Percentiles rank a stretch among this genome's conserved stretches.
Evolutionary conservation across 2,888 invertebrate species (phyloP).

Genomic region (Meteorus cinctellus): DNA sequence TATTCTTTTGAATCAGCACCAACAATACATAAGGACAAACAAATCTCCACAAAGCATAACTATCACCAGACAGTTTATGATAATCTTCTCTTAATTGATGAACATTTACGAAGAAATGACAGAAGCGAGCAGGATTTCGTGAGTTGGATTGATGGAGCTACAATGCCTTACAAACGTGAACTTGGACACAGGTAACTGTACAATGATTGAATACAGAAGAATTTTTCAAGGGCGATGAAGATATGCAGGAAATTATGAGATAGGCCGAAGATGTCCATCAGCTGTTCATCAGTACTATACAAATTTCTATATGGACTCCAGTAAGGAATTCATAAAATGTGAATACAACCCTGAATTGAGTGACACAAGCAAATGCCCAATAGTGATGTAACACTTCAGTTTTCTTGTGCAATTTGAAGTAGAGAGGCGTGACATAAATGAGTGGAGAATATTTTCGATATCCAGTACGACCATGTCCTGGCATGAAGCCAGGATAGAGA

Average conservation of each 20-base stretch:
- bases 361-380: no score
- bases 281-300: background rate
- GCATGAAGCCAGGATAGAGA: constrained; percentile 33
- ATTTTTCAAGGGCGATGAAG: no score
- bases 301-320: background rate
- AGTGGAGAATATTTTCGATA: constrained; percentile 16
- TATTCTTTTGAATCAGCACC: constrained; percentile 17
- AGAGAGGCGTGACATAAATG: background rate
- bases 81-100: constrained; percentile 16
- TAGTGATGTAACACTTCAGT: no score
- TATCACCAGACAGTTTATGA: constrained; percentile 17
- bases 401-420: background rate
- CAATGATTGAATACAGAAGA: background rate
- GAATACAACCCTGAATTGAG: no score
- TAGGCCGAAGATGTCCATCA: background rate
- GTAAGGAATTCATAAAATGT: no score
- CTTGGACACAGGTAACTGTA: constrained; percentile 68
- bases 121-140: constrained; percentile 67
- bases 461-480: constrained; percentile 33
- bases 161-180: constrained; percentile 66
- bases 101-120: constrained; percentile 60
- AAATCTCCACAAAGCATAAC: background rate
- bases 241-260: background rate
- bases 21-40: background rate
- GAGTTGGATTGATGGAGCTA: constrained; percentile 63